A percentile compares a stretch with the other conserved stretches of the same genome.
Conservation (phyloP, 1,140 invertebrate species). For the Eufriesea mexicana region DNA sequence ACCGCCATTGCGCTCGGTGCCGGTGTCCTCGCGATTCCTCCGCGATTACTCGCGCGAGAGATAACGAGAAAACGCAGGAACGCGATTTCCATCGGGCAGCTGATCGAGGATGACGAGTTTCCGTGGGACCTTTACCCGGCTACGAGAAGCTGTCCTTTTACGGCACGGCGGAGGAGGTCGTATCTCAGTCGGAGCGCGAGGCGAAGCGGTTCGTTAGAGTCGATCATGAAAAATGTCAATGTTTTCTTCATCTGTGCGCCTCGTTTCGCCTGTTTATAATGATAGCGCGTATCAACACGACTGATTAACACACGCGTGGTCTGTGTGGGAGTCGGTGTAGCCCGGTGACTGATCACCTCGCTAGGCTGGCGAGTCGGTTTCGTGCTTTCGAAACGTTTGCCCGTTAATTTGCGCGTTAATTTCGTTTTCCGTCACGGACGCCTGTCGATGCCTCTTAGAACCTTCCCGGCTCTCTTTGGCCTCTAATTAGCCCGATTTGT, state of each 20-base stretch:
- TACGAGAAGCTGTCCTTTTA: background rate
- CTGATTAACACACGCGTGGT: background rate
- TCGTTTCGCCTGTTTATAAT: background rate
- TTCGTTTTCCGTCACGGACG: slow-evolving; percentile 2
- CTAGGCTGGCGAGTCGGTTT: too few relatives aligned
- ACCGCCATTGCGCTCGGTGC: slow-evolving; percentile 26
- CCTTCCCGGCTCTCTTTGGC: slow-evolving; percentile 12
- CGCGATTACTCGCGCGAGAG: slow-evolving; percentile 12
- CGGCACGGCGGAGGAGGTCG: background rate
- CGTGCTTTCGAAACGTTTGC: slow-evolving; percentile 1
- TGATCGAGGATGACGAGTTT: background rate
- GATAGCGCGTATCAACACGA: background rate
- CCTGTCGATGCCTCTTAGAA: slow-evolving; percentile 19
- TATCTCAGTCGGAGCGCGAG: background rate
- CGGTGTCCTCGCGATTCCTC: background rate
- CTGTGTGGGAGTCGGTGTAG: background rate
- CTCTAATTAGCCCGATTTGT: slow-evolving; percentile 31
- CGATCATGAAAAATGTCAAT: slow-evolving; percentile 8
- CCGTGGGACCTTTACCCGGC: background rate
- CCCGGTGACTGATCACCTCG: background rate
- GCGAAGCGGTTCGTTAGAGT: background rate
- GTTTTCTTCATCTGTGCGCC: background rate
- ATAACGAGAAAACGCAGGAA: slow-evolving; percentile 14
- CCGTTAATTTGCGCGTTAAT: slow-evolving; percentile 27
- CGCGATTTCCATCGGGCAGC: slow-evolving; percentile 2